Conservation (phyloP, 2,113 vertebrate species). For the Pomatostomus ruficeps region DNA sequence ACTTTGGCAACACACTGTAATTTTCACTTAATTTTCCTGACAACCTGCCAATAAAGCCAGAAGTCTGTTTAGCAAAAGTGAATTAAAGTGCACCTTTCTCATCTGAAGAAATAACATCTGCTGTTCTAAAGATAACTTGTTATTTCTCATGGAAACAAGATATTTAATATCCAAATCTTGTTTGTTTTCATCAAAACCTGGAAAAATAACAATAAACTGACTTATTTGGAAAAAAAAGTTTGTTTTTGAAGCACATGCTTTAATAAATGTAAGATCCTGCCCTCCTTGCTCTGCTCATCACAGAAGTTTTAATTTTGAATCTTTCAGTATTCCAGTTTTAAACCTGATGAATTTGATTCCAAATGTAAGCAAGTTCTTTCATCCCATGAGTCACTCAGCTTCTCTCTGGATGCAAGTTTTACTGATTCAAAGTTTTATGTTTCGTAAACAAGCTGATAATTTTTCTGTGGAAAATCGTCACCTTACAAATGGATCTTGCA, state of each 20-base stretch:
- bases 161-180: neutral
- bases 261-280: neutral
- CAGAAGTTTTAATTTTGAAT: neutral
- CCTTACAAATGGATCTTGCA: neutral
- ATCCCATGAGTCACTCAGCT: neutral
- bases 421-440: neutral
- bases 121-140: neutral
- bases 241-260: neutral
- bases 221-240: neutral
- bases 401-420: neutral
- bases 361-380: neutral
- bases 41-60: neutral
- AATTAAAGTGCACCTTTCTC: conserved; percentile 3
- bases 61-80: neutral
- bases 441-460: neutral
- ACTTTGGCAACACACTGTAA: neutral
- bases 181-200: neutral
- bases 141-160: neutral
- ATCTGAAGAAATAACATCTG: conserved; percentile 8
- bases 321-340: neutral
- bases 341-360: neutral
- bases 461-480: neutral
- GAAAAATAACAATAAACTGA: neutral
- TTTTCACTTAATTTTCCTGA: conserved; percentile 37
- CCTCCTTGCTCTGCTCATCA: neutral